Base-by-base conservation (phyloP, 2,888 invertebrate species). In the Pammene aurita region DNA sequence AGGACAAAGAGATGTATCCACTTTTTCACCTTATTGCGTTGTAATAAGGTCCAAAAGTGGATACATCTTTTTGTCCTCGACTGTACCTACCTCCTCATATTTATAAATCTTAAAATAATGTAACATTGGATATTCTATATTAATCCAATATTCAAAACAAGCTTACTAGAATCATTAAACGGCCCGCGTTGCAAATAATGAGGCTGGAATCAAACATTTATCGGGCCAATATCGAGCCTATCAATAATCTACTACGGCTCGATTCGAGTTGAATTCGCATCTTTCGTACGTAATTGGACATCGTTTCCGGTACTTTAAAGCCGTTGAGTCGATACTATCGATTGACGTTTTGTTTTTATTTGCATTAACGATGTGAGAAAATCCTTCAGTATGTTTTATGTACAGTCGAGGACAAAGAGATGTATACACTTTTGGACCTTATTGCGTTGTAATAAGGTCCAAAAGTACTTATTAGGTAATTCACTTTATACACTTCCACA, bases 251-350 rank as follows among this genome's bases (percentile, higher is more conserved):
- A 44, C 65, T 73, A 74, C 73, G 71, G 72, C 70, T 68, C 68
- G 71, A 73, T 75, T 75, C 74, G 74, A 72, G 75, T 76, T 78
- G 35, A 68, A 63, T 80, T 77, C 75, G 73, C 75, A 74, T 75
- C 72, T 75, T 76, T 73, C 71, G 72, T 70, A 73, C 75, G 76
- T 82, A 84, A 84, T 84, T 84, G 84, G 84, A 80, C 77, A 78
- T 72, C 78, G 79, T 80, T 78, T 81, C 81, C 80, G 79, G 76
- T 77, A 74, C 76, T 75, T 75, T 75, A 73, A 70, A 67, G 71
- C 72, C 74, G 73, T 71, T 66, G 70, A 72, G 60, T 54, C 63
- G 77, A 78, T 77, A 72, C 41, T 57, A 77, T 76, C 75, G 66
- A 61, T 63, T 60, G 67, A 50, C 41, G 13, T 61, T 50, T 2